Percentiles rank a stretch among this genome's conserved stretches.
phyloP scores from a whole-genome alignment of 2,113 vertebrate genomes.

The Probosciger aterrimus region DNA sequence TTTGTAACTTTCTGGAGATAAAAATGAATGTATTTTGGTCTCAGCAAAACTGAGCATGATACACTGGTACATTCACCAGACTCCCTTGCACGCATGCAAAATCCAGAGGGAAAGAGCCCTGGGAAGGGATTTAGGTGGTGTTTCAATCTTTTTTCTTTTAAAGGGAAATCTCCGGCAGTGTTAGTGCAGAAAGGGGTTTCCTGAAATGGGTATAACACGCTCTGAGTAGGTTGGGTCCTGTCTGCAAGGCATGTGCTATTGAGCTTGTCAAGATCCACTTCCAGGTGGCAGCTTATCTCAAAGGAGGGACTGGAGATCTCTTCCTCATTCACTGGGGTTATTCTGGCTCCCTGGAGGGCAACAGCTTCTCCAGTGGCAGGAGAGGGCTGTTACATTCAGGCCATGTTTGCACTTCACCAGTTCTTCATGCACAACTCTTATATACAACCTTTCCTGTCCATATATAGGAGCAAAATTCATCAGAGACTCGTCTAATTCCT shows the following conservation, averaged over 20 bases:
- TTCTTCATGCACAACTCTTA: accelerated
- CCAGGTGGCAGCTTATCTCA: neutral
- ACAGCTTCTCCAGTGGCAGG: neutral
- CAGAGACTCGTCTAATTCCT: neutral
- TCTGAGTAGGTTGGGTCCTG: too few species aligned
- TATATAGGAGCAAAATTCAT: neutral
- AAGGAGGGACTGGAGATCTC: neutral
- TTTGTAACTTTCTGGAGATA: neutral
- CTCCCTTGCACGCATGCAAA: accelerated
- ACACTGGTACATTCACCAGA: neutral
- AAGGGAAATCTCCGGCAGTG: neutral
- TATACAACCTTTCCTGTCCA: neutral
- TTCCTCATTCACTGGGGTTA: accelerated
- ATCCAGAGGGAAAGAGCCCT: neutral
- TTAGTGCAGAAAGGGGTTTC: neutral
- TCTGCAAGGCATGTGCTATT: neutral
- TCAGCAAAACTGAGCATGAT: neutral
- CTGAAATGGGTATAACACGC: neutral
- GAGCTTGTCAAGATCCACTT: neutral
- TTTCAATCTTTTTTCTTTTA: neutral
- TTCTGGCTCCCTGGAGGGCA: neutral
- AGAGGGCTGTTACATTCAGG: neutral
- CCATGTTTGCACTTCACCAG: neutral
- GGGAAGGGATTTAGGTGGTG: neutral
- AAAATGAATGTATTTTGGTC: neutral